Conservation (phyloP, 2,797 vertebrate genomes). For the Macropus fuliginosus region DNA sequence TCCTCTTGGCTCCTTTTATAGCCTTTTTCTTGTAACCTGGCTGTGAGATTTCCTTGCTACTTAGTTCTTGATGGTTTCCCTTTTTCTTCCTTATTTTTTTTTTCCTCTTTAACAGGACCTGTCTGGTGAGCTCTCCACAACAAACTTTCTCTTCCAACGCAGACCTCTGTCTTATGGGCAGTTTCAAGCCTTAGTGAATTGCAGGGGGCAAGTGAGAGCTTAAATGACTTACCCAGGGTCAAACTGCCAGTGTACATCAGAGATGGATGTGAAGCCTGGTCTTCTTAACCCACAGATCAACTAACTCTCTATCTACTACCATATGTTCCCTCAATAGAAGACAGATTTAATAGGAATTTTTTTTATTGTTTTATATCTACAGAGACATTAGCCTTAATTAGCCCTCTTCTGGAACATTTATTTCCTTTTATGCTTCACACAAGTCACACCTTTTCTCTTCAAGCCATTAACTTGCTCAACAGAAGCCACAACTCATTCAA, state of each 20-base stretch:
- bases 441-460: conserved; percentile 9
- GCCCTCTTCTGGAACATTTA: not conserved
- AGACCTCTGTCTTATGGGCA: not conserved
- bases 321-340: not conserved
- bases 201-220: not conserved
- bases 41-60: not conserved
- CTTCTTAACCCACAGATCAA: not conserved
- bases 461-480: conserved; percentile 21
- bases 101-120: not conserved
- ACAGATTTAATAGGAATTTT: not conserved
- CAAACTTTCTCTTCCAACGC: not conserved
- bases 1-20: not conserved
- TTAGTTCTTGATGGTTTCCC: not conserved
- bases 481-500: not conserved
- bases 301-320: not conserved
- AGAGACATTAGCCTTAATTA: not conserved
- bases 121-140: not conserved
- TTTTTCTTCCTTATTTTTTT: not conserved
- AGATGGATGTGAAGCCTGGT: not conserved
- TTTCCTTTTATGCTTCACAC: conserved; percentile 22
- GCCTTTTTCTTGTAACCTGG: not conserved
- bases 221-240: not conserved
- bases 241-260: not conserved
- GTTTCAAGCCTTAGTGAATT: not conserved
- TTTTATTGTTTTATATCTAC: not conserved